Evolutionary conservation across 2,888 invertebrate species (phyloP).

Genomic region (Tachina lurida): DNA sequence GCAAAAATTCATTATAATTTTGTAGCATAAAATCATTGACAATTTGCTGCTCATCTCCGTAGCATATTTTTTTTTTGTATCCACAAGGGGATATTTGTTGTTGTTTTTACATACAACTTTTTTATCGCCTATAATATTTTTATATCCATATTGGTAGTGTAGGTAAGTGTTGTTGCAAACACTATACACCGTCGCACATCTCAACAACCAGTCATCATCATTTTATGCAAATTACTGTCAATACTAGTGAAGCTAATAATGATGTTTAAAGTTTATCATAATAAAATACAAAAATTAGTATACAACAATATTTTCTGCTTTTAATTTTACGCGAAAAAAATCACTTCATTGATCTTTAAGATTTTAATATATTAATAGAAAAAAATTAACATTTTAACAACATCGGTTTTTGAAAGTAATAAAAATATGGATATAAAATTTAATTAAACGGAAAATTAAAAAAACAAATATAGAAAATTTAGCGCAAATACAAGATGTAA

Average conservation of each 20-base stretch:
- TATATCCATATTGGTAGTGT: constrained; percentile 38
- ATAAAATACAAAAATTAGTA: constrained; percentile 17
- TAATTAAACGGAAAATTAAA: constrained; percentile 66
- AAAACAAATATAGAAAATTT: constrained; percentile 14
- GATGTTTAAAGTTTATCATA: constrained; percentile 51
- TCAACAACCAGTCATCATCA: constrained; percentile 8
- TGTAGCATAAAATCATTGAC: constrained; percentile 65
- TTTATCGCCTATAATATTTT: constrained; percentile 42
- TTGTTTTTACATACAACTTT: neutral
- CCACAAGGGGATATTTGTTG: constrained; percentile 19
- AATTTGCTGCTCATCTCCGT: constrained; percentile 61
- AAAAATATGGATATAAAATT: constrained; percentile 57
- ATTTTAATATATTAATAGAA: constrained; percentile 39
- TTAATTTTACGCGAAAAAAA: constrained; percentile 33
- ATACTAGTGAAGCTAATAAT: constrained; percentile 57
- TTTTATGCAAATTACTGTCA: constrained; percentile 62
- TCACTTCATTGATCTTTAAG: constrained; percentile 53
- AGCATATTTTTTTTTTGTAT: neutral
- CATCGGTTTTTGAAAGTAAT: constrained; percentile 41
- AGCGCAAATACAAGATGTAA: constrained; percentile 31
- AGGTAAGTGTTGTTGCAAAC: constrained; percentile 40
- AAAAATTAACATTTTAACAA: neutral
- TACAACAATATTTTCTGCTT: constrained; percentile 2
- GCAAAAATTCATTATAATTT: constrained; percentile 54
- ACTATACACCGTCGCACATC: constrained; percentile 18